Percentiles rank a stretch among this genome's conserved stretches.
Evolutionary conservation across 2,888 invertebrate genomes (phyloP).

Genomic region (Criorhina ranunculi): DNA sequence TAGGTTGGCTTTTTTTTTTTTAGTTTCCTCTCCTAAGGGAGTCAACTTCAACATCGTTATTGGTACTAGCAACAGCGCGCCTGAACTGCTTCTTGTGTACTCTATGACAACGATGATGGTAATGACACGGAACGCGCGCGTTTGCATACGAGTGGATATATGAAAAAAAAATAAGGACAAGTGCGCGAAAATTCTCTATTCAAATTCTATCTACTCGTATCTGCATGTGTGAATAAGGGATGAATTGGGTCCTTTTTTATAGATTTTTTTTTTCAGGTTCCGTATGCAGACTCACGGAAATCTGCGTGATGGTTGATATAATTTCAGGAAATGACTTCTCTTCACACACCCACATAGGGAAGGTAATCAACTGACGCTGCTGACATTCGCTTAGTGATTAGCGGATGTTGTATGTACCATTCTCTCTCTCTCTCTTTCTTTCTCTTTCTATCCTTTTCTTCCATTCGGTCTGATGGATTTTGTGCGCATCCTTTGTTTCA

Average conservation of each 20-base stretch:
- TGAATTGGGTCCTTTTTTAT: constrained; percentile 46
- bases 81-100: constrained; percentile 55
- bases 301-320: constrained; percentile 49
- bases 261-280: constrained; percentile 33
- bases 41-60: constrained; percentile 48
- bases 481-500: constrained; percentile 67
- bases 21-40: constrained; percentile 46
- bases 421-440: constrained; percentile 40
- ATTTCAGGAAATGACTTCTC: constrained; percentile 70
- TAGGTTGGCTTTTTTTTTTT: constrained; percentile 39
- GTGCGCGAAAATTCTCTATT: constrained; percentile 68
- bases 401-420: constrained; percentile 58
- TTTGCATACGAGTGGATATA: constrained; percentile 38
- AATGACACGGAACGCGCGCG: constrained; percentile 63
- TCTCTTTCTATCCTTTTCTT: too few relatives aligned
- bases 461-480: constrained; percentile 31
- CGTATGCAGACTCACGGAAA: constrained; percentile 11
- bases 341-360: constrained; percentile 66
- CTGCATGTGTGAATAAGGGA: constrained; percentile 67
- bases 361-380: constrained; percentile 65
- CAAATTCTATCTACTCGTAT: constrained; percentile 59
- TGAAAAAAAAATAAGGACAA: constrained; percentile 34
- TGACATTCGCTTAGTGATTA: constrained; percentile 66
- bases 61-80: constrained; percentile 41
- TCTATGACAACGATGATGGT: constrained; percentile 50